Base-by-base conservation (phyloP, 2,113 vertebrate genomes). In the Cinclus mexicanus region DNA sequence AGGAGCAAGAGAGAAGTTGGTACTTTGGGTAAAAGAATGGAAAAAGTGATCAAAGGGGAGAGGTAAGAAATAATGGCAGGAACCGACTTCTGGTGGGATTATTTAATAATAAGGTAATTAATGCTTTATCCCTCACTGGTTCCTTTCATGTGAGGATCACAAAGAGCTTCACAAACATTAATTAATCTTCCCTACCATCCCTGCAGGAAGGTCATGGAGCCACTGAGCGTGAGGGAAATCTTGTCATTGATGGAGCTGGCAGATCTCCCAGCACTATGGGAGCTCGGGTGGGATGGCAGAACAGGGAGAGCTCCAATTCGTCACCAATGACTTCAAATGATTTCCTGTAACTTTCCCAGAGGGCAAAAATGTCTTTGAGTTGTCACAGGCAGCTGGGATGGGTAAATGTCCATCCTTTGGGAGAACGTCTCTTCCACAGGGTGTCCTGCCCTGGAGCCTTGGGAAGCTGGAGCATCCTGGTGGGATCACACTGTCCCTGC, bases 91-190 rank as follows among this genome's bases (percentile, higher is more conserved):
- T 72, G 41, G 83, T 42, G 79, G 44, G 75, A 60, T 92, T 80
- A 80, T 95, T 86, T 92, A 72, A 85, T 89, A 88, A 86, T 60
- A 14, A 86, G 55, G 63, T 87, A 92, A 92, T 89, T 95, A 94
- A 76, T 49, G 55, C 76, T 91, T 87, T 37, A 83, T 68, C 56
- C 49, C n/a, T 89, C 83, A 28, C 49, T 69, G 80, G 4, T 9
- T 95, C 60, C 87, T 92, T 69, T 87, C 63, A 77, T 57, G 64
- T 61, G 15, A 71, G 71, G 67, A 89, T 95, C 93, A 92, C 71
- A 90, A 83, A 92, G 79, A 0, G 0, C 86, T 76, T 86, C 93
- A 65, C 83, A 91, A 86, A 56, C 46, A 28, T 90, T 83, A 93
- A 95, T 94, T 95, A 92, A 92, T 90, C 67, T 57, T 57, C 80